Evolutionary conservation across 1,140 invertebrate species (phyloP).

Genomic region (Globodera ellingtonae): DNA sequence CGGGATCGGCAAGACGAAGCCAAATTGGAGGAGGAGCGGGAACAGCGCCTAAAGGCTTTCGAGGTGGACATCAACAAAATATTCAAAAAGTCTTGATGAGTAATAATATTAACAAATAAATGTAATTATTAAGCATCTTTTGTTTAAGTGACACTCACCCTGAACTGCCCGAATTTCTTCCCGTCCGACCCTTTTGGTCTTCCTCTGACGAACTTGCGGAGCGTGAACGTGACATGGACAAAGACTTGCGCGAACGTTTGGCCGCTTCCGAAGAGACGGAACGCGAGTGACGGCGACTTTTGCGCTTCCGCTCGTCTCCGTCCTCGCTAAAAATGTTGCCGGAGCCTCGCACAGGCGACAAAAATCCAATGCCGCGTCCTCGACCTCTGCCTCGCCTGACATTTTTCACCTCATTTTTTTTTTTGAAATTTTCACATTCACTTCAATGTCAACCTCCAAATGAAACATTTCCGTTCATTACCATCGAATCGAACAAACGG

Average conservation of each 20-base stretch:
- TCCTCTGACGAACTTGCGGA: not conserved
- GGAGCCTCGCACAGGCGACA: slow-evolving; percentile 24
- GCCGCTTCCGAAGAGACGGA: slow-evolving; percentile 6
- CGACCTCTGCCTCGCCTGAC: slow-evolving; percentile 13
- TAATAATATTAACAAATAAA: too few relatives aligned
- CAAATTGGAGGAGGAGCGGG: not conserved
- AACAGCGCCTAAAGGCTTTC: not conserved
- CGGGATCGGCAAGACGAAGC: not conserved
- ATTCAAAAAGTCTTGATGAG: too few relatives aligned
- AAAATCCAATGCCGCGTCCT: slow-evolving; percentile 3
- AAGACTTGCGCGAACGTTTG: not conserved
- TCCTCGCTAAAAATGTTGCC: slow-evolving; percentile 28
- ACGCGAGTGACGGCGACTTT: slow-evolving; percentile 15
- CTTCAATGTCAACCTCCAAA: not conserved
- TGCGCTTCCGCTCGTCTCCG: slow-evolving; percentile 7
- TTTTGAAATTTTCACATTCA: not conserved
- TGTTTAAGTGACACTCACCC: not conserved
- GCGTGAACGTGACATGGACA: not conserved
- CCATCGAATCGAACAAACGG: not conserved
- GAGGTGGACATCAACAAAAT: too few relatives aligned
- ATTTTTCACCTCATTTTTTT: slow-evolving; percentile 1
- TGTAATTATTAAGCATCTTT: too few relatives aligned
- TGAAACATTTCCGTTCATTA: not conserved
- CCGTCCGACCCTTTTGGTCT: not conserved
- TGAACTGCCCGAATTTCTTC: not conserved